Percentiles rank a stretch among this genome's conserved stretches.
phyloP scores from a whole-genome alignment of 1,140 invertebrate genomes.

The Amyelois transitella region DNA sequence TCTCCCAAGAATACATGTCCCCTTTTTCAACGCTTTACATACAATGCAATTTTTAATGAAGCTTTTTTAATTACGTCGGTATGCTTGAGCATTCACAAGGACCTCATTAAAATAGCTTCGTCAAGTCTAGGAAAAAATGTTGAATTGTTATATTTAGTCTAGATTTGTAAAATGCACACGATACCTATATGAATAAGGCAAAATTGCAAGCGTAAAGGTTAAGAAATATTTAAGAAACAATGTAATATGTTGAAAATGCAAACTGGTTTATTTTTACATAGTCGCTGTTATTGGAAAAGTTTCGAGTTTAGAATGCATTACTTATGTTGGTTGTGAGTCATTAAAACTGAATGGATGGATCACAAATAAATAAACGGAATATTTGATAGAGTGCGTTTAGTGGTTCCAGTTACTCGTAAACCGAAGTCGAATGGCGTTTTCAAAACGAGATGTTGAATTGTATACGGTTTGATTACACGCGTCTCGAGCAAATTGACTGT shows the following conservation, averaged over 20 bases:
- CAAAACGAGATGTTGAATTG: neutral
- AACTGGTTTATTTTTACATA: neutral
- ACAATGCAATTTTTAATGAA: neutral
- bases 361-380: neutral
- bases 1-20: neutral
- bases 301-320: neutral
- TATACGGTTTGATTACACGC: neutral
- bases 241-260: neutral
- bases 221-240: neutral
- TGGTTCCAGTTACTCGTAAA: neutral
- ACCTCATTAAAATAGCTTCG: neutral
- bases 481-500: neutral
- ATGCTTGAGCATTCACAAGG: no score
- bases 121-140: neutral
- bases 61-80: neutral
- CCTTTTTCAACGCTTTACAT: neutral
- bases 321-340: neutral
- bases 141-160: neutral
- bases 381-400: neutral
- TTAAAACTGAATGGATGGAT: neutral
- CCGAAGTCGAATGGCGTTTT: neutral
- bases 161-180: neutral
- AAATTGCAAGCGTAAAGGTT: neutral
- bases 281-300: neutral
- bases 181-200: neutral